phyloP scores from a whole-genome alignment of 2,888 invertebrate species.

The Hofmannophila pseudospretella region DNA sequence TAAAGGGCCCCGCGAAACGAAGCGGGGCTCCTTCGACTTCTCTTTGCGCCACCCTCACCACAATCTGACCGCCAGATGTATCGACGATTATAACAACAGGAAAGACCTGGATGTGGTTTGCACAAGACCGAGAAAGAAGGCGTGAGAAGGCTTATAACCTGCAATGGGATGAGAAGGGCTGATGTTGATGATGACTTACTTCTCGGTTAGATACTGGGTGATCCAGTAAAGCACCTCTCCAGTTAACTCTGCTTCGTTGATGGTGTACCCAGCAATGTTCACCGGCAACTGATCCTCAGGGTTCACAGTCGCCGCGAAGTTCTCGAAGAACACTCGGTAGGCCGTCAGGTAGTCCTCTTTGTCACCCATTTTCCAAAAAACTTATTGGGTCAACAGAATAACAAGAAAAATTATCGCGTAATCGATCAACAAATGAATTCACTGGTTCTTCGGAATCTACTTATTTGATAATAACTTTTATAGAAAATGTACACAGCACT shows the following conservation, averaged over 20 bases:
- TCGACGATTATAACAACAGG: too few relatives aligned
- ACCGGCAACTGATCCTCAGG: constrained; percentile 86
- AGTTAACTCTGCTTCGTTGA: constrained; percentile 82
- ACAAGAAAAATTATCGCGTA: constrained; percentile 24
- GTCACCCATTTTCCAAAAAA: constrained; percentile 62
- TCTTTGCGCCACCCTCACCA: too few relatives aligned
- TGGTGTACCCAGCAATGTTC: constrained; percentile 82
- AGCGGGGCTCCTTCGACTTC: too few relatives aligned
- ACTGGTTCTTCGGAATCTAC: too few relatives aligned
- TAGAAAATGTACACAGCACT: too few relatives aligned
- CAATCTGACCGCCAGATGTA: too few relatives aligned
- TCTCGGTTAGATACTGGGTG: constrained; percentile 85
- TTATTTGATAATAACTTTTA: too few relatives aligned
- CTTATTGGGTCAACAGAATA: constrained; percentile 19
- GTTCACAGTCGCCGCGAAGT: constrained; percentile 82
- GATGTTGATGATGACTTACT: too few relatives aligned
- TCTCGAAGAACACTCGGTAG: constrained; percentile 84
- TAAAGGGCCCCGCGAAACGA: not conserved
- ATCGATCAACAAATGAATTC: constrained; percentile 42
- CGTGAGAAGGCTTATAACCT: too few relatives aligned
- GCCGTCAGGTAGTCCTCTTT: constrained; percentile 83
- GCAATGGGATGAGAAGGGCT: too few relatives aligned
- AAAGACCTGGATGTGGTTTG: too few relatives aligned
- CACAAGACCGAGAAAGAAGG: too few relatives aligned
- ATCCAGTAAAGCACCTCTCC: constrained; percentile 88